phyloP scores from a whole-genome alignment of 2,797 vertebrate genomes.

The Sarcoramphus papa region DNA sequence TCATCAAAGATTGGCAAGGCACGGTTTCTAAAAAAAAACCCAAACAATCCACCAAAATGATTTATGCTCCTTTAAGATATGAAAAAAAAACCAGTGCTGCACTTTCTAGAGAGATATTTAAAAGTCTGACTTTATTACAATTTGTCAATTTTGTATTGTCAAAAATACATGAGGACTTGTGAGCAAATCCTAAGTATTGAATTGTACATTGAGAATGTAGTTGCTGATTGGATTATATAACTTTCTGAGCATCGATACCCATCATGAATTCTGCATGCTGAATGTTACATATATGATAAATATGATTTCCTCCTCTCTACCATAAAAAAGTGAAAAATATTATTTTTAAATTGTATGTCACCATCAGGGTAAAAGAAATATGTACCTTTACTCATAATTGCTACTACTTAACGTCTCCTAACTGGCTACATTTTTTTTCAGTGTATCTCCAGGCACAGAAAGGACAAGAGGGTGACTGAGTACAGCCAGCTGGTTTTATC shows the following conservation, averaged over 20 bases:
- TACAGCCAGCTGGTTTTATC: not conserved
- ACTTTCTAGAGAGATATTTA: not conserved
- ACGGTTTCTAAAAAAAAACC: not conserved
- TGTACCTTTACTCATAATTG: not conserved
- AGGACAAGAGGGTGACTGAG: not conserved
- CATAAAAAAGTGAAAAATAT: not conserved
- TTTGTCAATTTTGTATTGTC: not conserved
- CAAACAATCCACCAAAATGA: not conserved
- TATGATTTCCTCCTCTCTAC: not conserved
- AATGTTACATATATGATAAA: not conserved
- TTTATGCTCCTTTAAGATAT: not conserved
- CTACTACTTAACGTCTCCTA: not conserved
- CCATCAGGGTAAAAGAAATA: not conserved
- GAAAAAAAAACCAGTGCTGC: not conserved
- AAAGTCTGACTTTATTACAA: not conserved
- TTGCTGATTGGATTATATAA: not conserved
- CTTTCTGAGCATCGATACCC: not conserved
- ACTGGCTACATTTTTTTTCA: not conserved
- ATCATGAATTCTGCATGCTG: not conserved
- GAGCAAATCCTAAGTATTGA: not conserved
- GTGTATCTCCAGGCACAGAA: not conserved
- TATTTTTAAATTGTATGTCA: not conserved
- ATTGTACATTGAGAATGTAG: not conserved
- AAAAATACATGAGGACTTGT: not conserved
- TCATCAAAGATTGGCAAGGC: not conserved